Conservation (phyloP, 2,797 vertebrate species). For the Gouania willdenowi region DNA sequence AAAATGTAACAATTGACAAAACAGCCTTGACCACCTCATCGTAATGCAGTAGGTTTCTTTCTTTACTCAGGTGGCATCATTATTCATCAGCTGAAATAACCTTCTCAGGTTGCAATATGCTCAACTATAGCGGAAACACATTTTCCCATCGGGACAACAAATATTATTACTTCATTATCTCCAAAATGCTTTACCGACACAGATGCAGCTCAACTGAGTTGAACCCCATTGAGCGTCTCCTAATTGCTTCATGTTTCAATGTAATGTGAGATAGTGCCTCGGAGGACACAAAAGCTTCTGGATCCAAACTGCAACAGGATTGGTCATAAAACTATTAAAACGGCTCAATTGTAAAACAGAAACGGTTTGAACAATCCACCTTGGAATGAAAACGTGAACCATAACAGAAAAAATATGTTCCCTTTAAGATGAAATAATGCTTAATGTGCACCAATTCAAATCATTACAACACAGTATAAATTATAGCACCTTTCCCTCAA, state of each 20-base stretch:
- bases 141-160: neutral
- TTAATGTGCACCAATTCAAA: too few species aligned
- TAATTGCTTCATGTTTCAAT: conserved; percentile 12
- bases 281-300: neutral
- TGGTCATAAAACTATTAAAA: neutral
- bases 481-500: too few species aligned
- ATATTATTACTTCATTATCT: neutral
- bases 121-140: neutral
- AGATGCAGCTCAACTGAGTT: neutral
- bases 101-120: neutral
- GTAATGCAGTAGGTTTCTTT: neutral
- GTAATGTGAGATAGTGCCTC: conserved; percentile 8
- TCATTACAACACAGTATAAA: too few species aligned
- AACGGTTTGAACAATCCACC: neutral
- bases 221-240: conserved; percentile 2
- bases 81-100: neutral
- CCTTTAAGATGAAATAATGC: too few species aligned
- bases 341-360: neutral
- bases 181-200: neutral
- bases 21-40: neutral
- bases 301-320: neutral
- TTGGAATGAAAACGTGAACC: too few species aligned
- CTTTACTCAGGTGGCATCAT: neutral
- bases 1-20: too few species aligned
- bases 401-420: too few species aligned